Percentiles rank a stretch among this genome's conserved stretches.
These are phyloP conservation scores for Acleris holmiana DNA, from an alignment of 2,888 invertebrate species.

Conservation along the genomic window DNA sequence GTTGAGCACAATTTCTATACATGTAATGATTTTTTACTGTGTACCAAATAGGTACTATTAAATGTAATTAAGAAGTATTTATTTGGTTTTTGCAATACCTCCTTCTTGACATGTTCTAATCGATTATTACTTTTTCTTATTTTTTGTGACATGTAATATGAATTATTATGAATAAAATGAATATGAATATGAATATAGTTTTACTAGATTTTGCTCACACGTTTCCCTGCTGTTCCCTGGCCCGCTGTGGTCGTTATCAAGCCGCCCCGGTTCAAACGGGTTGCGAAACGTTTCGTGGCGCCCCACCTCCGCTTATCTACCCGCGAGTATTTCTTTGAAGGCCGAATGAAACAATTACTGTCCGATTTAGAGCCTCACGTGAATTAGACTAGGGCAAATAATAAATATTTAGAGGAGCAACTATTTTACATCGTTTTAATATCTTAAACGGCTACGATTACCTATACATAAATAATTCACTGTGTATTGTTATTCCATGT, in stretches of 20 bases:
- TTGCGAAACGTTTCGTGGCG: constrained; percentile 51
- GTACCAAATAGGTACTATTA: too few relatives aligned
- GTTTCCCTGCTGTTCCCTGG: constrained; percentile 22
- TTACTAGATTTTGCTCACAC: background rate
- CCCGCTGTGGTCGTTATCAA: constrained; percentile 30
- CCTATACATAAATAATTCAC: too few relatives aligned
- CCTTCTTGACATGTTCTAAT: too few relatives aligned
- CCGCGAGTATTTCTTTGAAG: constrained; percentile 39
- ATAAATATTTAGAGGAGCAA: background rate
- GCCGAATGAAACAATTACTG: constrained; percentile 26
- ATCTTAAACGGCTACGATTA: background rate
- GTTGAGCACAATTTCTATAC: too few relatives aligned
- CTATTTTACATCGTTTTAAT: background rate
- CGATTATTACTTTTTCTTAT: too few relatives aligned
- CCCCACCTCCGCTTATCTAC: constrained; percentile 44
- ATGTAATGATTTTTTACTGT: too few relatives aligned
- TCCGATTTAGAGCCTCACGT: constrained; percentile 13
- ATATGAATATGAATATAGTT: too few relatives aligned
- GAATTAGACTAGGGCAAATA: too few relatives aligned
- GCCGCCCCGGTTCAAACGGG: constrained; percentile 47
- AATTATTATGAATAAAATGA: too few relatives aligned
- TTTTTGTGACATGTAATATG: too few relatives aligned
- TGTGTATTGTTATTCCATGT: background rate
- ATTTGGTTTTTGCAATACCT: too few relatives aligned
- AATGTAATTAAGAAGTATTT: too few relatives aligned